Evolutionary conservation across 2,113 vertebrate species (phyloP), one percentile per base, ranked within the genome.

Genomic region (Megaleporinus macrocephalus): DNA sequence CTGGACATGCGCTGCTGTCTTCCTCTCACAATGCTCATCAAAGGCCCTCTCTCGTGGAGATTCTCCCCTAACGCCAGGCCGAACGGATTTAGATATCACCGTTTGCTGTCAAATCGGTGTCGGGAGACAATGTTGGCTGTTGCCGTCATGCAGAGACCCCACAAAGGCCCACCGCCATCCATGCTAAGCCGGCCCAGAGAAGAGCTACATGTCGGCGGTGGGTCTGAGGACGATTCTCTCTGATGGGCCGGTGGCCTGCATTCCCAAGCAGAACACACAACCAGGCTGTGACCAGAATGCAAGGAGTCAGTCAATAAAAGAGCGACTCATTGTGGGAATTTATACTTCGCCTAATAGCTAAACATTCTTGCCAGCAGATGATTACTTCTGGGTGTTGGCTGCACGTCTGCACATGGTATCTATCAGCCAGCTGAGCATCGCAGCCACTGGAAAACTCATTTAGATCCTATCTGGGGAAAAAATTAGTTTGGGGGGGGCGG

Each of bases 391-490:
- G 89, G 86, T 84, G 89, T 83, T 86, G 86, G 88, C 86, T 62
- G 72, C 87, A 79, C 79, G 84, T 85, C 84, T 83, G 72, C 44
- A 80, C 88, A 80, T 86, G 65, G 89, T 83, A 92, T 92, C 90
- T 91, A 89, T 91, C 92, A 93, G 89, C 87, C 62, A 84, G 84
- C 87, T 66, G 86, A 89, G 87, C 86, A 87, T 89, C 89, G 88
- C 86, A 87, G 87, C 41, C 89, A 88, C 89, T 91, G 90, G 91
- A 90, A 92, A 93, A 94, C 93, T 93, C 92, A 94, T 95, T 94
- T 94, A 93, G 92, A 94, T 93, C 90, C 89, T 92, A 94, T 93
- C 92, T 91, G 88, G 91, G 89, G 87, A 65, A 87, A 89, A 93
- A 92, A 92, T 88, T 87, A 87, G 91, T 47, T 57, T 33, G 53